Evolutionary conservation across 1,140 invertebrate species (phyloP).

Genomic region (Stenopsyche tienmushanensis): DNA sequence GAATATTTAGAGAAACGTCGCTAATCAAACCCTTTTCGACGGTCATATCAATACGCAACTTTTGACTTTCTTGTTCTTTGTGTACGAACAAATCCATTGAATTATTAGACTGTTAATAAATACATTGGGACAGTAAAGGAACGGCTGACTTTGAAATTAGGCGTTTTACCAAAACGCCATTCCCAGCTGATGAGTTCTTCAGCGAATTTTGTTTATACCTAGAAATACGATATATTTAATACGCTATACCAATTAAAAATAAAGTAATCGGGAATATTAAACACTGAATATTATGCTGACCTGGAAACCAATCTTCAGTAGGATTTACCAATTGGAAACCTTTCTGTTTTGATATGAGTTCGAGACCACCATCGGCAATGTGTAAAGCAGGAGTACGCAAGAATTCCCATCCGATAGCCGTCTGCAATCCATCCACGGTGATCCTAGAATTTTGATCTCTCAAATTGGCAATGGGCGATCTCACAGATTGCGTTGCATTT

Average conservation of each 20-base stretch:
- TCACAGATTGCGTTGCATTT: slow-evolving; percentile 79
- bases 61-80: slow-evolving; percentile 44
- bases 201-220: slow-evolving; percentile 67
- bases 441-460: slow-evolving; percentile 69
- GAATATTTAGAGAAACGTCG: slow-evolving; percentile 54
- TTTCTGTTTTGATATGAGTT: slow-evolving; percentile 67
- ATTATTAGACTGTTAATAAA: slow-evolving; percentile 45
- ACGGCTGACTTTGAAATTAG: slow-evolving; percentile 71
- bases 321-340: slow-evolving; percentile 86
- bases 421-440: slow-evolving; percentile 67
- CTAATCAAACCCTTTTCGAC: slow-evolving; percentile 54
- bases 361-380: slow-evolving; percentile 67
- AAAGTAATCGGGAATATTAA: slow-evolving; percentile 11
- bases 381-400: slow-evolving; percentile 68
- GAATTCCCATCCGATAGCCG: slow-evolving; percentile 78
- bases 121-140: slow-evolving; percentile 52
- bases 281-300: too few species aligned
- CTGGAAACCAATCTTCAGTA: slow-evolving; percentile 83
- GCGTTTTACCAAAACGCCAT: slow-evolving; percentile 87
- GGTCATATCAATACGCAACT: slow-evolving; percentile 52
- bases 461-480: slow-evolving; percentile 79
- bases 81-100: slow-evolving; percentile 20
- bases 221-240: slow-evolving; percentile 20
- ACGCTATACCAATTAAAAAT: not conserved
- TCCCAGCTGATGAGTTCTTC: slow-evolving; percentile 77